These are phyloP conservation scores for Pectinophora gossypiella DNA, from an alignment of 1,140 invertebrate genomes.

Conservation along the genomic window DNA sequence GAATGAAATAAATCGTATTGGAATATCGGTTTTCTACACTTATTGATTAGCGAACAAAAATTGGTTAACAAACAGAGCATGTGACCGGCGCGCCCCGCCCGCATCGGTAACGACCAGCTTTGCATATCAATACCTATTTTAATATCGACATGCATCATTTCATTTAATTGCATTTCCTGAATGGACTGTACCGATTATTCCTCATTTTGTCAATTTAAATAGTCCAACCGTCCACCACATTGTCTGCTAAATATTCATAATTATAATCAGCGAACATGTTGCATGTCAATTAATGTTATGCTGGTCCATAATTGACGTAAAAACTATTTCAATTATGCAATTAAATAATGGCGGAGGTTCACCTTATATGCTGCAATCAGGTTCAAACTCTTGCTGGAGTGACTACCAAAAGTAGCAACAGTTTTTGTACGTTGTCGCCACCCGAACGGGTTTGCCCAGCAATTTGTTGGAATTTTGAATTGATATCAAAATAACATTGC, in stretches of 20 bases:
- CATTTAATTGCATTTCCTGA: conserved; percentile 66
- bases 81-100: conserved; percentile 46
- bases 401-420: conserved; percentile 27
- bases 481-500: conserved; percentile 3
- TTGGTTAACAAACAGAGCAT: conserved; percentile 47
- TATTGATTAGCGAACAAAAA: conserved; percentile 67
- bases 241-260: conserved; percentile 49
- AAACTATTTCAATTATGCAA: conserved; percentile 48
- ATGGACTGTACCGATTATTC: conserved; percentile 25
- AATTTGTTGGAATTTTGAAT: conserved; percentile 32
- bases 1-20: too few relatives aligned
- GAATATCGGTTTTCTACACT: too few relatives aligned
- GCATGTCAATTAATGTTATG: conserved; percentile 61
- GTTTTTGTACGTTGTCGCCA: conserved; percentile 21
- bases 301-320: conserved; percentile 61
- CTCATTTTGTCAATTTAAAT: conserved; percentile 33
- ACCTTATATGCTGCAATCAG: conserved; percentile 37
- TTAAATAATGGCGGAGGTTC: conserved; percentile 40
- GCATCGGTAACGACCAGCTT: conserved; percentile 52
- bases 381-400: conserved; percentile 13
- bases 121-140: conserved; percentile 71
- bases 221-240: conserved; percentile 5
- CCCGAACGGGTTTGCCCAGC: conserved; percentile 18
- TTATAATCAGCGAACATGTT: conserved; percentile 48
- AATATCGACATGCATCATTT: conserved; percentile 69